A percentile compares a stretch with the other conserved stretches of the same genome.
These are phyloP conservation scores for Antheraea mylitta DNA, from an alignment of 1,140 invertebrate genomes.

Conservation along the genomic window DNA sequence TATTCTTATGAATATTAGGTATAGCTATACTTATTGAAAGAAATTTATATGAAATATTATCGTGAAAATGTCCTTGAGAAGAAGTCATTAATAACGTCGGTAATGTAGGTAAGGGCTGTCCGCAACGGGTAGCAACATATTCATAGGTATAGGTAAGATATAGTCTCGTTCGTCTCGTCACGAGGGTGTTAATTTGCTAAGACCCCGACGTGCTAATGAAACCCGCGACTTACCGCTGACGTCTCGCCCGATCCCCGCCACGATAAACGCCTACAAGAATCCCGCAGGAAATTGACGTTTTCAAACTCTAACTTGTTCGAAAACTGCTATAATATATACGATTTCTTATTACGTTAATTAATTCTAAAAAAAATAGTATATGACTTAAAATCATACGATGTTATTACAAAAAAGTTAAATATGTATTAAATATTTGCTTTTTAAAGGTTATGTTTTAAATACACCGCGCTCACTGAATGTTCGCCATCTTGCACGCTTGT, in stretches of 20 bases:
- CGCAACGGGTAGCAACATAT: slow-evolving; percentile 30
- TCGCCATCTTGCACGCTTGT: too few relatives aligned
- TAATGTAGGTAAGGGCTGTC: slow-evolving; percentile 33
- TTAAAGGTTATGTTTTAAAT: too few relatives aligned
- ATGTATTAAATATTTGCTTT: too few relatives aligned
- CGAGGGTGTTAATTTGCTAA: slow-evolving; percentile 75
- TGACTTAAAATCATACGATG: too few relatives aligned
- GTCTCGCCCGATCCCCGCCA: slow-evolving; percentile 47
- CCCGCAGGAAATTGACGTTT: slow-evolving; percentile 69
- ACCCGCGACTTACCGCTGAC: slow-evolving; percentile 61
- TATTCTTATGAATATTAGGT: background rate
- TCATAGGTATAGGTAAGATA: slow-evolving; percentile 6
- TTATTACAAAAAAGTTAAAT: too few relatives aligned
- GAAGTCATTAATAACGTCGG: slow-evolving; percentile 40
- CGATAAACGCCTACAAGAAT: slow-evolving; percentile 62
- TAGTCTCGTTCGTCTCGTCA: slow-evolving; percentile 41
- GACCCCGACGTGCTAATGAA: slow-evolving; percentile 68
- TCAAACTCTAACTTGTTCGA: slow-evolving; percentile 45
- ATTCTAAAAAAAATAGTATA: too few relatives aligned
- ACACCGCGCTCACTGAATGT: too few relatives aligned
- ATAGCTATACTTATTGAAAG: background rate
- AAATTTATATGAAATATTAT: background rate
- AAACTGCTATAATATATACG: slow-evolving; percentile 36
- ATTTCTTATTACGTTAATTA: too few relatives aligned
- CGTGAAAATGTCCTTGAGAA: background rate